phyloP scores from a whole-genome alignment of 2,797 vertebrate genomes.

The Sebastes reedi region DNA sequence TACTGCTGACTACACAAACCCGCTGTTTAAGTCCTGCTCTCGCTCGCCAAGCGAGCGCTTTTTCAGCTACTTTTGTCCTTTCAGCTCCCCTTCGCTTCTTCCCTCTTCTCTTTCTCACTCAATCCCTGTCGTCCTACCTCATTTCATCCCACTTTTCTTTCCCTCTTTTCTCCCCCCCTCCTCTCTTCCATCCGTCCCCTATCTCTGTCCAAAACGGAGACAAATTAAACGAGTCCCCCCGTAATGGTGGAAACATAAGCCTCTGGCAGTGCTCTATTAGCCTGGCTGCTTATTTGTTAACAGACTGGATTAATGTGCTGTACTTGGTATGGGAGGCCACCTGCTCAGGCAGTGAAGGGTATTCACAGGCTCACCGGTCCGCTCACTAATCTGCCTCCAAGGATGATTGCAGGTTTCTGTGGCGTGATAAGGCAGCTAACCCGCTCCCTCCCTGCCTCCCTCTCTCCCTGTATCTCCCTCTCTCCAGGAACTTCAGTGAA shows the following conservation, averaged over 20 bases:
- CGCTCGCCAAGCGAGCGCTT: slow-evolving; percentile 55
- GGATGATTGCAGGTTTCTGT: slow-evolving; percentile 68
- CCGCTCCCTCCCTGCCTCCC: not conserved
- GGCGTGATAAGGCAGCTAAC: slow-evolving; percentile 58
- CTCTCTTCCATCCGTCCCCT: not conserved
- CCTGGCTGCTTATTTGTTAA: slow-evolving; percentile 76
- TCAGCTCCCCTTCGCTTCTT: slow-evolving; percentile 24
- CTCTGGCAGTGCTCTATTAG: slow-evolving; percentile 73
- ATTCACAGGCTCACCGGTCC: slow-evolving; percentile 63
- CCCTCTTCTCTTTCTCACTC: not conserved
- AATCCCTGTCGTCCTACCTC: not conserved
- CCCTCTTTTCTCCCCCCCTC: not conserved
- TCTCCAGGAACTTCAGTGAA: slow-evolving; percentile 58
- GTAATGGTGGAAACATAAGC: slow-evolving; percentile 70
- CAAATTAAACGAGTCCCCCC: slow-evolving; percentile 66
- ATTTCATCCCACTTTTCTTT: slow-evolving; percentile 13
- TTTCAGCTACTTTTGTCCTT: slow-evolving; percentile 57
- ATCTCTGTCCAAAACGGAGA: slow-evolving; percentile 42
- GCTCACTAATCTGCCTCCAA: slow-evolving; percentile 71
- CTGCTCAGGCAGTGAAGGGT: slow-evolving; percentile 68
- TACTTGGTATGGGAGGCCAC: slow-evolving; percentile 72
- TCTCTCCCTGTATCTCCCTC: not conserved
- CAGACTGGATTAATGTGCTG: slow-evolving; percentile 73
- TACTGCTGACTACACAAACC: slow-evolving; percentile 69
- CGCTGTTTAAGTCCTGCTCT: slow-evolving; percentile 33